Conservation (phyloP, 2,797 vertebrate genomes). For the Sebastes wilsoni region DNA sequence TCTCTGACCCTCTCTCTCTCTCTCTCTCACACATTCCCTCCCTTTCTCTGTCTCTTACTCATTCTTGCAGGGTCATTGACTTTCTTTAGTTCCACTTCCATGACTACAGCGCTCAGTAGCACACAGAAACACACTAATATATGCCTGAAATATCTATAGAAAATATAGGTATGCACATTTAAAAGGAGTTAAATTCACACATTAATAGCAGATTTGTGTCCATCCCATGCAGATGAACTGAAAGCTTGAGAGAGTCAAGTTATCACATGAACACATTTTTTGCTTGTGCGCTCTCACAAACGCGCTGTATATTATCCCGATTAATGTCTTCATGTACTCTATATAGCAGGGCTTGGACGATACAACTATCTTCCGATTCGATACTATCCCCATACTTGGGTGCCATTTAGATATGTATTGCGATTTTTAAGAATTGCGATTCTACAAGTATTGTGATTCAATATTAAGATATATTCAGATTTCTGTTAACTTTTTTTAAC, state of each 20-base stretch:
- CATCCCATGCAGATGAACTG: too few species aligned
- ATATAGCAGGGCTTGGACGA: too few species aligned
- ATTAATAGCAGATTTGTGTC: neutral
- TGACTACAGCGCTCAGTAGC: neutral
- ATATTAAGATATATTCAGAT: too few species aligned
- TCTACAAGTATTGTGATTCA: too few species aligned
- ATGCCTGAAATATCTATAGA: neutral
- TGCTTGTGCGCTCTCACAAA: neutral
- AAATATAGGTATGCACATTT: neutral
- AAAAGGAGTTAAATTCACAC: neutral
- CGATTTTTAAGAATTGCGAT: too few species aligned
- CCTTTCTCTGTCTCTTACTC: constrained; percentile 2
- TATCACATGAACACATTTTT: neutral
- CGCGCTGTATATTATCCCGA: neutral
- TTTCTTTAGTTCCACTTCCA: constrained; percentile 29
- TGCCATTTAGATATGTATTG: too few species aligned
- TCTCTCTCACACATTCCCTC: neutral
- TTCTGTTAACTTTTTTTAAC: too few species aligned
- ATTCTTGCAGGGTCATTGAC: constrained; percentile 15
- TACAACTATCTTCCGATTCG: too few species aligned
- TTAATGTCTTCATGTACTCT: neutral
- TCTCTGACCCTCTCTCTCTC: neutral
- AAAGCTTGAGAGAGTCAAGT: neutral
- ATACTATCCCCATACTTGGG: too few species aligned
- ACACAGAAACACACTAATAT: neutral